These are phyloP conservation scores for Drosophila sechellia DNA, from an alignment of 1,140 invertebrate genomes.

Conservation along the genomic window DNA sequence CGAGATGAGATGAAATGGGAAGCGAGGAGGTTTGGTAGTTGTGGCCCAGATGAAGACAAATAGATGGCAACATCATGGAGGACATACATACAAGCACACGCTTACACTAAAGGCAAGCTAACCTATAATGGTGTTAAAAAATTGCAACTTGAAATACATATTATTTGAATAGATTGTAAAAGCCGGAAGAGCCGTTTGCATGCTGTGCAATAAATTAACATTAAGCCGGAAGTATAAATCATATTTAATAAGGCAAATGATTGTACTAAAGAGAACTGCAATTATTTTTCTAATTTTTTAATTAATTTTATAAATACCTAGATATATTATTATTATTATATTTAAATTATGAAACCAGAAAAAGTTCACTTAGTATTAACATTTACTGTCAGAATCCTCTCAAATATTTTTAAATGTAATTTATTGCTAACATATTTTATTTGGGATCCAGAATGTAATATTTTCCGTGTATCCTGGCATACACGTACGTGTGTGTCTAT, in stretches of 20 bases:
- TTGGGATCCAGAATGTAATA: neutral
- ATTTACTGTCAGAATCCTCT: no score
- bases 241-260: neutral
- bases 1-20: slow-evolving; percentile 14
- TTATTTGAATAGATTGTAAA: neutral
- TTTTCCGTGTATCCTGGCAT: slow-evolving; percentile 8
- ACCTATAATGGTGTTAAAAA: neutral
- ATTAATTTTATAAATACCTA: no score
- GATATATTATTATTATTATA: no score
- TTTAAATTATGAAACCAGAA: no score
- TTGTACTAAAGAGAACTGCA: neutral
- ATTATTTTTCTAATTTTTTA: no score
- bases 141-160: neutral
- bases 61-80: slow-evolving; percentile 57
- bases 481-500: slow-evolving; percentile 22
- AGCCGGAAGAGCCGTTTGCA: no score
- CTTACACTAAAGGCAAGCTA: slow-evolving; percentile 2
- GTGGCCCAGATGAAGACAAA: slow-evolving; percentile 64
- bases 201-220: neutral
- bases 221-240: neutral
- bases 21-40: slow-evolving; percentile 22
- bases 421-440: neutral
- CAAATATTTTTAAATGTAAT: no score
- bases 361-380: no score
- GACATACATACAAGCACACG: neutral